These are phyloP conservation scores for Parapristionchus giblindavisi DNA, from an alignment of 2,888 invertebrate genomes.

Conservation along the genomic window DNA sequence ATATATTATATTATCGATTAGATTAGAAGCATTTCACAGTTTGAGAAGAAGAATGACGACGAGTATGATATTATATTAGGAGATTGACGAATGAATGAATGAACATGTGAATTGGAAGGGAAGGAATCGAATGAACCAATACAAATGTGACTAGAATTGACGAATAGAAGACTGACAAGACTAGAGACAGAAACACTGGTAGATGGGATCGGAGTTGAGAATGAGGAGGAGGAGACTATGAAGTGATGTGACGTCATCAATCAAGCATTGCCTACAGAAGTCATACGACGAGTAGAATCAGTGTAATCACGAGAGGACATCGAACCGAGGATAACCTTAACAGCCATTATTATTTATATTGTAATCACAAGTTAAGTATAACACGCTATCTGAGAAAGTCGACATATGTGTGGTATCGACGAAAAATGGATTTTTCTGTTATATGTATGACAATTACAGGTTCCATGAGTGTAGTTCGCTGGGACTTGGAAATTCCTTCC, in stretches of 20 bases:
- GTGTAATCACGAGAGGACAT: conserved; percentile 35
- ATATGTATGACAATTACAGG: too few species aligned
- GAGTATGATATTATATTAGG: not conserved
- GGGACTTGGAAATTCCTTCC: too few species aligned
- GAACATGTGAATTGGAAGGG: not conserved
- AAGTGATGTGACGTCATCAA: not conserved
- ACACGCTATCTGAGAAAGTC: too few species aligned
- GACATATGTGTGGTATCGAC: too few species aligned
- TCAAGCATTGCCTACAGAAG: conserved; percentile 28
- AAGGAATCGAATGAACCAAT: not conserved
- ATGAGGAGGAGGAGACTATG: conserved; percentile 17
- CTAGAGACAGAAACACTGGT: not conserved
- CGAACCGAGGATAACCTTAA: conserved; percentile 36
- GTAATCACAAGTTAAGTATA: not conserved
- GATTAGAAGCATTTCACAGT: too few species aligned
- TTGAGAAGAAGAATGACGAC: not conserved
- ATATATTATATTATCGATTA: too few species aligned
- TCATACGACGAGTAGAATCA: conserved; percentile 27
- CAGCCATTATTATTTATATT: not conserved
- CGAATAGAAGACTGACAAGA: conserved; percentile 6
- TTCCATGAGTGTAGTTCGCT: too few species aligned
- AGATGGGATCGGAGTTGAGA: not conserved
- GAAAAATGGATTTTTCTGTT: too few species aligned
- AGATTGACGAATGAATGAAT: not conserved
- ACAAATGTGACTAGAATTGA: not conserved